phyloP scores from a whole-genome alignment of 2,888 invertebrate genomes.

The Epinotia bilunana region DNA sequence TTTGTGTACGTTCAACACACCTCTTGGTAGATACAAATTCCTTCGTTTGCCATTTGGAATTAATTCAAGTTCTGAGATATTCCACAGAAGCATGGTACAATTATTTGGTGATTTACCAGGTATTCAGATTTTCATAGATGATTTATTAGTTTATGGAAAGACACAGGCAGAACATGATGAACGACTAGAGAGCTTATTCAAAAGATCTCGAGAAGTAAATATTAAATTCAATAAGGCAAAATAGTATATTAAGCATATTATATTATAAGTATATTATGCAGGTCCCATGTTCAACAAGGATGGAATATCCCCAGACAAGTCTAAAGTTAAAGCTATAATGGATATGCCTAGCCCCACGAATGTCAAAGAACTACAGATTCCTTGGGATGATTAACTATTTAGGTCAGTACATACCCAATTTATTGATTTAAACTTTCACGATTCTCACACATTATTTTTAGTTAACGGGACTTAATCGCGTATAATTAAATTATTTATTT shows the following conservation, averaged over 20 bases:
- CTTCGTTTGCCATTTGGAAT: conserved; percentile 48
- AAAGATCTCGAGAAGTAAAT: conserved; percentile 40
- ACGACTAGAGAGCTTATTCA: conserved; percentile 35
- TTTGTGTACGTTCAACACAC: conserved; percentile 23
- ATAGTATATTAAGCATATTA: conserved; percentile 39
- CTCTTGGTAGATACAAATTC: conserved; percentile 12
- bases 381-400: conserved; percentile 46
- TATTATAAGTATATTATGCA: conserved; percentile 30
- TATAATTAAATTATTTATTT: too few species aligned
- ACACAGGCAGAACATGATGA: conserved; percentile 38
- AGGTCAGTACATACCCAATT: conserved; percentile 45
- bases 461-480: too few species aligned
- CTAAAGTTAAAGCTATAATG: too few species aligned
- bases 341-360: too few species aligned
- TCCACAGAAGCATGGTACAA: too few species aligned
- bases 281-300: conserved; percentile 37
- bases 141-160: too few species aligned
- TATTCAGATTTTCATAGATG: too few species aligned
- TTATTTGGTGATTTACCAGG: too few species aligned
- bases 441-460: too few species aligned
- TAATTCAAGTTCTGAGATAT: conserved; percentile 46
- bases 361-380: too few species aligned
- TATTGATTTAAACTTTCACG: too few species aligned
- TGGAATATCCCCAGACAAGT: too few species aligned
- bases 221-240: conserved; percentile 47